Percentiles rank a stretch among this genome's conserved stretches.
These are phyloP conservation scores for Ailuropoda melanoleuca DNA, from an alignment of 2,113 vertebrate genomes.

Conservation along the genomic window DNA sequence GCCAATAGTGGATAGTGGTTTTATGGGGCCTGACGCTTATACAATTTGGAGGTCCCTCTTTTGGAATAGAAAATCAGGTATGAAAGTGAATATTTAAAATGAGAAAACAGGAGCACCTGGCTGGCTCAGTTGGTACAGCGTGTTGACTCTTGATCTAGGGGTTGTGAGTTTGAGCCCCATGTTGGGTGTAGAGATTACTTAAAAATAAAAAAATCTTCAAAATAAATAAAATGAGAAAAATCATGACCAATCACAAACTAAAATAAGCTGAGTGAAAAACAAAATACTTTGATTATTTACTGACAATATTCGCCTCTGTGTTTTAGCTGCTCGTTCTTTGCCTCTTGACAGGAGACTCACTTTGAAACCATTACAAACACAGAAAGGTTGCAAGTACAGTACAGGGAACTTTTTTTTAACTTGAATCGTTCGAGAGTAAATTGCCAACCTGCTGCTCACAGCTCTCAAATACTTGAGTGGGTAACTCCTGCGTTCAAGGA, in stretches of 20 bases:
- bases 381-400: background rate
- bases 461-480: background rate
- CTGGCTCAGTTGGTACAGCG: background rate
- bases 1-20: background rate
- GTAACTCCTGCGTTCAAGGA: background rate
- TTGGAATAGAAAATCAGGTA: constrained; percentile 3
- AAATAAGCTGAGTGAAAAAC: constrained; percentile 11
- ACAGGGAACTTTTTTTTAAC: background rate
- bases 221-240: background rate
- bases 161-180: background rate
- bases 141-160: background rate
- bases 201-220: background rate
- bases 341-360: background rate
- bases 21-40: background rate
- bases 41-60: background rate
- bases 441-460: background rate
- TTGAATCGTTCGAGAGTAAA: background rate
- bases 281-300: background rate
- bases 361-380: background rate
- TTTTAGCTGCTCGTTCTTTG: background rate
- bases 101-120: background rate
- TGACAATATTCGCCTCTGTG: background rate
- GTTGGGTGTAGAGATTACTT: background rate
- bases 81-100: constrained; percentile 9
- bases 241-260: background rate